These are phyloP conservation scores for Urocitellus parryii DNA, from an alignment of 2,113 vertebrate species.

Conservation along the genomic window DNA sequence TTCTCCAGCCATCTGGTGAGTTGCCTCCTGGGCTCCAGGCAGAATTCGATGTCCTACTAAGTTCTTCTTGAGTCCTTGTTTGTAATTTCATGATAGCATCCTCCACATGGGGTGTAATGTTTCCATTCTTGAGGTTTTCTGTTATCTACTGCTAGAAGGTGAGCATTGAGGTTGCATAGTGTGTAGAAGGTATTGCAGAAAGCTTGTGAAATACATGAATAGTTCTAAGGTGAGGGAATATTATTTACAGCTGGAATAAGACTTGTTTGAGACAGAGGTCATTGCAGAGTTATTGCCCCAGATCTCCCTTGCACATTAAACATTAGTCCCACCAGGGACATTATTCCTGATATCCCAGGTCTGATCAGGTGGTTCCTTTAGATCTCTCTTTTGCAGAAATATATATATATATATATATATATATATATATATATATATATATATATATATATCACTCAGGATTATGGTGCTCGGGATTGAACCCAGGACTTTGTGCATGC, in stretches of 20 bases:
- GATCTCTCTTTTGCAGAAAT: not conserved
- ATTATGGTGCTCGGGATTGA: too few relatives aligned
- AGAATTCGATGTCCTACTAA: not conserved
- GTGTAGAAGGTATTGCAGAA: not conserved
- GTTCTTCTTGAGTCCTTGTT: not conserved
- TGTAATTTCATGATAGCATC: too few relatives aligned
- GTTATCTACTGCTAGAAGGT: not conserved
- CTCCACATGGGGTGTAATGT: accelerated
- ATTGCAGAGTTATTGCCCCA: not conserved
- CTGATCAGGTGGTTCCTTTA: not conserved
- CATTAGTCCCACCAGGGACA: not conserved
- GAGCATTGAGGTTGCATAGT: not conserved
- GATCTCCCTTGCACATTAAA: too few relatives aligned
- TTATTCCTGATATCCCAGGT: not conserved
- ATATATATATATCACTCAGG: not conserved
- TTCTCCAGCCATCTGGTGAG: not conserved
- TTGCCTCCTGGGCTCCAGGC: not conserved
- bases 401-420: too few relatives aligned
- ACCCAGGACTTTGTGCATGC: too few relatives aligned
- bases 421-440: too few relatives aligned
- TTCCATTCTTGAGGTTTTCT: not conserved
- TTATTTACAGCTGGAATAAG: not conserved
- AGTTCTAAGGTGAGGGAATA: not conserved
- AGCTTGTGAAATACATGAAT: not conserved
- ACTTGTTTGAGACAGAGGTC: not conserved